phyloP scores from a whole-genome alignment of 2,888 invertebrate species.

The Allygus modestus region DNA sequence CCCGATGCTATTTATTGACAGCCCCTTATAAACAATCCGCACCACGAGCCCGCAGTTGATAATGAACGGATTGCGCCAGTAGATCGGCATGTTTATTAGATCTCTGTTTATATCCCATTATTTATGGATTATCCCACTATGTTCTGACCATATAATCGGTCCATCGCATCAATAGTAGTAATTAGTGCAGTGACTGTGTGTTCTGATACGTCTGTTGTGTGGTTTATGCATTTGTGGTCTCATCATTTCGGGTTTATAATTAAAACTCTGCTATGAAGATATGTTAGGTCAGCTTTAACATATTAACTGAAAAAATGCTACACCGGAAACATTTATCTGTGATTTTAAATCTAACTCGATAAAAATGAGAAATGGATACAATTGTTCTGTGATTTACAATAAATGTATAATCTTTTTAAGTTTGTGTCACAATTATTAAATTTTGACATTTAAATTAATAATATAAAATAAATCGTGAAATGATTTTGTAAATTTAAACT shows the following conservation, averaged over 20 bases:
- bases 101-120: conserved; percentile 25
- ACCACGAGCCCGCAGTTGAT: no score
- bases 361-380: no score
- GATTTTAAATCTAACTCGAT: no score
- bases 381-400: no score
- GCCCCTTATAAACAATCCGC: no score
- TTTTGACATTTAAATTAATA: no score
- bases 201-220: not conserved
- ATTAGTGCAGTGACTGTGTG: not conserved
- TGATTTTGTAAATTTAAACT: no score
- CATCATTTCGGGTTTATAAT: not conserved
- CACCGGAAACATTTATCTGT: no score
- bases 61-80: not conserved
- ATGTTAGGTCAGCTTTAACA: not conserved
- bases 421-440: no score
- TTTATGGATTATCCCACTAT: conserved; percentile 33
- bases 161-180: conserved; percentile 1
- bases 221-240: conserved; percentile 1
- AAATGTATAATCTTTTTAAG: no score
- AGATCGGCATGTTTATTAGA: conserved; percentile 9
- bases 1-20: no score
- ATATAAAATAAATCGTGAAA: no score
- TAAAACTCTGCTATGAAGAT: not conserved
- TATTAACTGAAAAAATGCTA: not conserved
- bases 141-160: not conserved